These are phyloP conservation scores for Galbula dea DNA, from an alignment of 2,113 vertebrate species.

Conservation along the genomic window DNA sequence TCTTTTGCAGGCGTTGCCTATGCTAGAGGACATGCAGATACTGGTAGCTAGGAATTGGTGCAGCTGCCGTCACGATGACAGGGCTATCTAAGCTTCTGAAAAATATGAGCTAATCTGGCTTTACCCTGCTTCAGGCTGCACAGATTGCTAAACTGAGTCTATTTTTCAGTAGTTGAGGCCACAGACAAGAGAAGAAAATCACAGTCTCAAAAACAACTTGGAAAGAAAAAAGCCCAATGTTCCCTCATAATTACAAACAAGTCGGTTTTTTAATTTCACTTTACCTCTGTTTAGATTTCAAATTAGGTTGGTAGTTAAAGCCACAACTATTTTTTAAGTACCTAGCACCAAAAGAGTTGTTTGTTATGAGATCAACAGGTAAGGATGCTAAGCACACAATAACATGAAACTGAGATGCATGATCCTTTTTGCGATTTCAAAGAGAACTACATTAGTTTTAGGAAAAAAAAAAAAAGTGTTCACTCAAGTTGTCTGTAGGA, in stretches of 20 bases:
- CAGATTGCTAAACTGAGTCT: not conserved
- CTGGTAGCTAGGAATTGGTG: not conserved
- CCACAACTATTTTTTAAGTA: not conserved
- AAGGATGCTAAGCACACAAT: not conserved
- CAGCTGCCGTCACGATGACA: not conserved
- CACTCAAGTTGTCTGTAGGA: not conserved
- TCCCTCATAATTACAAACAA: not conserved
- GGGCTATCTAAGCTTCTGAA: not conserved
- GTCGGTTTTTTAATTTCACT: too few relatives aligned
- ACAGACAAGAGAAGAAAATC: not conserved
- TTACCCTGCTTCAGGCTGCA: not conserved
- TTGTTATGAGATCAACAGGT: not conserved
- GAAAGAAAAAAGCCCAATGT: not conserved
- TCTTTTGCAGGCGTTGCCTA: not conserved
- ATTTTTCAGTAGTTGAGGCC: not conserved
- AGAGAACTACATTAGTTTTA: not conserved
- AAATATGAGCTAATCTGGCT: not conserved
- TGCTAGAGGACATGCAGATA: not conserved
- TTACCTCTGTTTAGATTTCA: not conserved
- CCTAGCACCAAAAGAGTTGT: not conserved
- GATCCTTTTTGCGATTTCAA: not conserved
- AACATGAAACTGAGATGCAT: not conserved
- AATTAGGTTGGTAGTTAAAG: not conserved
- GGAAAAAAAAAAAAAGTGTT: not conserved
- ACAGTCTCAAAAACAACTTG: not conserved